phyloP scores from a whole-genome alignment of 1,140 invertebrate genomes.

The Coenobita brevimanus region DNA sequence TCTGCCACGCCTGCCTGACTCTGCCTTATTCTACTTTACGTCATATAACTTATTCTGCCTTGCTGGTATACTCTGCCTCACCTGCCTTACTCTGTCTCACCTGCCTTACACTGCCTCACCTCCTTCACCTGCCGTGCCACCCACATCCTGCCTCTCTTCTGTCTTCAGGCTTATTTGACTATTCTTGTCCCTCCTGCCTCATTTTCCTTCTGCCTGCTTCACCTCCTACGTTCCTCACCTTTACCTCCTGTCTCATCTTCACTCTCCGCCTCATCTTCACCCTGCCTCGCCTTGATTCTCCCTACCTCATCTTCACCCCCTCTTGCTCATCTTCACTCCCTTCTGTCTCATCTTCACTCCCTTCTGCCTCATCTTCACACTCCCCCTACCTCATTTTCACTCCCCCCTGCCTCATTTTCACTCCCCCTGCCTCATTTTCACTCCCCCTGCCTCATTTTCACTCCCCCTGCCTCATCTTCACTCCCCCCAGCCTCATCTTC shows the following conservation, averaged over 20 bases:
- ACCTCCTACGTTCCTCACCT: background rate
- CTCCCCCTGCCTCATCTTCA: background rate
- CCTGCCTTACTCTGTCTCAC: no score
- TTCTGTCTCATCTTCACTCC: background rate
- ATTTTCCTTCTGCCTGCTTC: background rate
- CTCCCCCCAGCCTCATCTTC: background rate
- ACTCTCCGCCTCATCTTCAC: no score
- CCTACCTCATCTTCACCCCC: no score
- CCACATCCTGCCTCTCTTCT: no score
- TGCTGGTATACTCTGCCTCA: no score
- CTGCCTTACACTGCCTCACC: no score
- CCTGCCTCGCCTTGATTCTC: background rate
- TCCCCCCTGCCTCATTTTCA: background rate
- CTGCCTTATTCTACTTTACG: no score
- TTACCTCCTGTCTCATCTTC: no score
- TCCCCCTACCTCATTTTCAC: background rate
- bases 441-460: background rate
- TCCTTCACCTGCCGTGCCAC: no score
- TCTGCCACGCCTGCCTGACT: background rate
- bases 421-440: background rate
- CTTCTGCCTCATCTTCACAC: background rate
- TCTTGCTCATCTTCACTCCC: no score
- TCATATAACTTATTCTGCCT: no score
- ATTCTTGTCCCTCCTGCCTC: background rate
- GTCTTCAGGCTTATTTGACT: no score